phyloP scores from a whole-genome alignment of 2,113 vertebrate genomes.

The Paramisgurnus dabryanus region DNA sequence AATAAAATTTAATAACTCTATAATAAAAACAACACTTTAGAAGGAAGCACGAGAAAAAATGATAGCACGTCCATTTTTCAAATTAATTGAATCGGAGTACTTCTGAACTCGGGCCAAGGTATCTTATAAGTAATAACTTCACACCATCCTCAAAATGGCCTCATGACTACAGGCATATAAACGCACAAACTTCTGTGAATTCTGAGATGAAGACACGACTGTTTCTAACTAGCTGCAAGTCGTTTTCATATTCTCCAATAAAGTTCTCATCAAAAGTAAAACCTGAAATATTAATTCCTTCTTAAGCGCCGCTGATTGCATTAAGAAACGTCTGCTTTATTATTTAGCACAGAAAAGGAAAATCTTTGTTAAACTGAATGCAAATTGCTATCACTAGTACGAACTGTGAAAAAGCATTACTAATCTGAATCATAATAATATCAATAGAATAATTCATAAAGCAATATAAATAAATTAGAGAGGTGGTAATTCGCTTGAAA shows the following conservation, averaged over 20 bases:
- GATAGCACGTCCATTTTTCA: slow-evolving; percentile 82
- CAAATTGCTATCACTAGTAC: slow-evolving; percentile 77
- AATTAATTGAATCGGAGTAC: slow-evolving; percentile 83
- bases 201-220: neutral
- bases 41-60: slow-evolving; percentile 73
- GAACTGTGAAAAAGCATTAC: slow-evolving; percentile 70
- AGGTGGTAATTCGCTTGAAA: slow-evolving; percentile 79
- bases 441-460: slow-evolving; percentile 84
- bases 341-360: slow-evolving; percentile 79
- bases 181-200: neutral
- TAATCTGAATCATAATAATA: slow-evolving; percentile 80
- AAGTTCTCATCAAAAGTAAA: slow-evolving; percentile 68
- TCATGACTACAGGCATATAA: slow-evolving; percentile 2
- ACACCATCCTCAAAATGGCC: slow-evolving; percentile 68
- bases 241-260: slow-evolving; percentile 56
- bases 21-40: slow-evolving; percentile 80
- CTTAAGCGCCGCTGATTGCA: slow-evolving; percentile 71
- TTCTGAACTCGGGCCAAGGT: slow-evolving; percentile 79
- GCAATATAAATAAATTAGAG: slow-evolving; percentile 81
- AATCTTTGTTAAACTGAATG: slow-evolving; percentile 80
- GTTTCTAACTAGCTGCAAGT: slow-evolving; percentile 51
- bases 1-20: slow-evolving; percentile 83
- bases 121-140: slow-evolving; percentile 74
- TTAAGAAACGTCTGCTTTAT: slow-evolving; percentile 80
- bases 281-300: slow-evolving; percentile 75